Conservation (phyloP, 1,140 invertebrate genomes). For the Tetramorium alpestre region DNA sequence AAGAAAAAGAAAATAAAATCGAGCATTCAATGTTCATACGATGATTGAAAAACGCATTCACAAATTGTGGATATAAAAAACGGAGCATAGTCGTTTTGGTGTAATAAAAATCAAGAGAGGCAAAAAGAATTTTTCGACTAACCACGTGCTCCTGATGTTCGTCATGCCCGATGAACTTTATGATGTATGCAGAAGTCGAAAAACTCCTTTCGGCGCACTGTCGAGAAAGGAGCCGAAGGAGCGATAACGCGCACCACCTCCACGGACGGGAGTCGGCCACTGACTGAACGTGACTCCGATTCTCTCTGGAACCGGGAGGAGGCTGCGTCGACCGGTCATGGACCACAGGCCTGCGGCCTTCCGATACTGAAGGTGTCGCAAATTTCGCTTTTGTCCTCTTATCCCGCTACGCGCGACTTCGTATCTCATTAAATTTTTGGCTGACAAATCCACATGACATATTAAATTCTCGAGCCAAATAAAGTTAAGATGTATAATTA, state of each 20-base stretch:
- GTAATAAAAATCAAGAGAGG: background rate
- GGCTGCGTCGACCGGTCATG: slow-evolving; percentile 77
- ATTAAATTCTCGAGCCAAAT: slow-evolving; percentile 7
- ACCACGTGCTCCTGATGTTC: slow-evolving; percentile 81
- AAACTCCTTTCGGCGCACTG: slow-evolving; percentile 60
- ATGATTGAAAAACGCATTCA: background rate
- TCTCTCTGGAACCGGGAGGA: slow-evolving; percentile 78
- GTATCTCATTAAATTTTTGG: slow-evolving; percentile 2
- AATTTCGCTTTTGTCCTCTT: slow-evolving; percentile 60
- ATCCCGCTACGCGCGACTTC: background rate
- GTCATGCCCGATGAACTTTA: slow-evolving; percentile 77
- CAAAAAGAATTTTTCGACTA: slow-evolving; percentile 66
- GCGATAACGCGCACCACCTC: slow-evolving; percentile 78
- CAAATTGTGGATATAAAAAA: background rate
- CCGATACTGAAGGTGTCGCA: slow-evolving; percentile 67
- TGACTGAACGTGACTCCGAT: slow-evolving; percentile 81
- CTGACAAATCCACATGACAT: background rate
- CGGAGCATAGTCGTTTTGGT: background rate
- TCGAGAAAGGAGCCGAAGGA: slow-evolving; percentile 54
- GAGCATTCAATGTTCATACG: background rate
- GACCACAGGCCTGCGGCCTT: slow-evolving; percentile 80
- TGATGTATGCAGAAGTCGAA: slow-evolving; percentile 47
- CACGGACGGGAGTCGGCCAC: slow-evolving; percentile 83
- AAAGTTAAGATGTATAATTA: background rate
- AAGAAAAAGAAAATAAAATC: background rate